phyloP scores from a whole-genome alignment of 2,113 vertebrate genomes.

The Heterochromis multidens region DNA sequence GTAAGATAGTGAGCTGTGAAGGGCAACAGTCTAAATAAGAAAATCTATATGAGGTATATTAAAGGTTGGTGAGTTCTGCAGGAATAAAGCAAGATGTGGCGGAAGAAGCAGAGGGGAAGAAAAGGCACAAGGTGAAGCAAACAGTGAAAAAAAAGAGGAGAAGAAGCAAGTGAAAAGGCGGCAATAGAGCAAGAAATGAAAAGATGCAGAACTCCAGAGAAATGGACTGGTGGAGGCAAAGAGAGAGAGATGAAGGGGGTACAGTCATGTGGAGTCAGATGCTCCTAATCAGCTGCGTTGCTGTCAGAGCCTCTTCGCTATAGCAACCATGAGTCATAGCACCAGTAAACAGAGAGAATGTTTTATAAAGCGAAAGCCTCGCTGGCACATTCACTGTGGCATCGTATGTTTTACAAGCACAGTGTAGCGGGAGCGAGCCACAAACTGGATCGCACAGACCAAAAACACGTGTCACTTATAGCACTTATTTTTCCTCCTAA shows the following conservation, averaged over 20 bases:
- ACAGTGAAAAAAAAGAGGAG: not conserved
- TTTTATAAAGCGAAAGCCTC: slow-evolving; percentile 16
- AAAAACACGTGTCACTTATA: not conserved
- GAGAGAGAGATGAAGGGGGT: slow-evolving; percentile 8
- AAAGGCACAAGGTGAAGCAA: not conserved
- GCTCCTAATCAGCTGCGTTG: slow-evolving; percentile 54
- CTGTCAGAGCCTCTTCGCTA: slow-evolving; percentile 54
- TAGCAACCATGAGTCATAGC: slow-evolving; percentile 63
- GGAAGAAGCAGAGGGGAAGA: not conserved
- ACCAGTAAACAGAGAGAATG: slow-evolving; percentile 39
- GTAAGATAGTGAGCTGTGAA: not conserved
- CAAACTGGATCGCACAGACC: not conserved
- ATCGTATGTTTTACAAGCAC: not conserved
- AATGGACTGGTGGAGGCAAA: not conserved
- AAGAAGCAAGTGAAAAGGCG: not conserved
- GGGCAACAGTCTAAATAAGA: not conserved
- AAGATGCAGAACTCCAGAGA: not conserved
- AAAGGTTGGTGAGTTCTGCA: not conserved
- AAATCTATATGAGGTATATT: not conserved
- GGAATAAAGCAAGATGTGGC: not conserved
- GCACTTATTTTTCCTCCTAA: not conserved
- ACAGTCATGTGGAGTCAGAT: slow-evolving; percentile 63
- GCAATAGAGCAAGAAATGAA: not conserved
- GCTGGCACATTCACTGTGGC: not conserved
- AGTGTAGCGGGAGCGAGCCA: not conserved